phyloP scores from a whole-genome alignment of 2,888 invertebrate genomes.

The Carcina quercana region DNA sequence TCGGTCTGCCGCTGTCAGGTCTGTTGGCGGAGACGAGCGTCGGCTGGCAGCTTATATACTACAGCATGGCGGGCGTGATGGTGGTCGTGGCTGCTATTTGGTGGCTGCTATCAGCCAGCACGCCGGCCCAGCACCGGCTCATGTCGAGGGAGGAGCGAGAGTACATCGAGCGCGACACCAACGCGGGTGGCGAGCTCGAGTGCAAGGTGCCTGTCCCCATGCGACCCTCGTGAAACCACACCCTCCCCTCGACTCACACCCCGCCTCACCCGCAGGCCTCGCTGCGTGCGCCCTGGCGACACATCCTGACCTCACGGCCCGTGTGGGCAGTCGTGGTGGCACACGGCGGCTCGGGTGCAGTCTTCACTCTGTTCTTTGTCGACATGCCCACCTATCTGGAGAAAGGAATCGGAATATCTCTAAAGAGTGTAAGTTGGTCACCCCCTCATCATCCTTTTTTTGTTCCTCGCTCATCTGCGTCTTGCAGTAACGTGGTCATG shows the following conservation, averaged over 20 bases:
- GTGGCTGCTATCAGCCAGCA: slow-evolving; percentile 72
- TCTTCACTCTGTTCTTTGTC: slow-evolving; percentile 79
- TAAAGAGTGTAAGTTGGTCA: slow-evolving; percentile 73
- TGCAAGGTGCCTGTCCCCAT: too few species aligned
- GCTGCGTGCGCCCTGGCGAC: slow-evolving; percentile 75
- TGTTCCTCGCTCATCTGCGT: too few species aligned
- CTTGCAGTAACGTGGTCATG: too few species aligned
- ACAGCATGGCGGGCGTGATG: slow-evolving; percentile 71
- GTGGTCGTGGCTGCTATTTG: slow-evolving; percentile 72
- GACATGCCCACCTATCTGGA: slow-evolving; percentile 82
- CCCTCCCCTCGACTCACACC: too few species aligned
- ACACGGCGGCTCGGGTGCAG: slow-evolving; percentile 77
- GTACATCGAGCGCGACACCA: slow-evolving; percentile 76
- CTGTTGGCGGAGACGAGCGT: slow-evolving; percentile 66
- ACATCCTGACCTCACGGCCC: slow-evolving; percentile 74
- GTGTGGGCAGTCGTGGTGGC: slow-evolving; percentile 72
- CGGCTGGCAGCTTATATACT: slow-evolving; percentile 83
- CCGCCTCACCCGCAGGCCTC: slow-evolving; percentile 6
- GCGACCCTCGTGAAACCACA: too few species aligned
- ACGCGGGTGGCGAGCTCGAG: too few species aligned
- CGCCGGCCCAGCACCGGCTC: slow-evolving; percentile 69
- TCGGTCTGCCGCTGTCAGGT: slow-evolving; percentile 80
- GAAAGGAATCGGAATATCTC: slow-evolving; percentile 73
- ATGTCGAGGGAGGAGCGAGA: slow-evolving; percentile 72
- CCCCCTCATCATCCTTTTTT: slow-evolving; percentile 3